Percentiles rank a stretch among this genome's conserved stretches.
These are phyloP conservation scores for Rotaria socialis DNA, from an alignment of 2,888 invertebrate genomes.

Conservation along the genomic window DNA sequence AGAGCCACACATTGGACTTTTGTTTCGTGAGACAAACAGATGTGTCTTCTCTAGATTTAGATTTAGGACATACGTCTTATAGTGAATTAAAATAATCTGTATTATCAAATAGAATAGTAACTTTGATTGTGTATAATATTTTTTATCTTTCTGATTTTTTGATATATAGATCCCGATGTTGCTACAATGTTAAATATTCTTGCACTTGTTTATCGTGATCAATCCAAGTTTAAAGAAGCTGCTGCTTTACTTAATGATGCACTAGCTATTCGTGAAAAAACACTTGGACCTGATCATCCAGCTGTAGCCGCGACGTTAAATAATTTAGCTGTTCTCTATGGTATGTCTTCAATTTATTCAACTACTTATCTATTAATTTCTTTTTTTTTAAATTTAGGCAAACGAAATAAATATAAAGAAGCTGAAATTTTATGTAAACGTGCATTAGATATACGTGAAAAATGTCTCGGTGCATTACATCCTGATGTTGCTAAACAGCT, in stretches of 20 bases:
- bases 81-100: no score
- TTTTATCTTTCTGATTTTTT: background rate
- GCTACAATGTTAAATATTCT: slow-evolving; percentile 98
- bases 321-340: slow-evolving; percentile 95
- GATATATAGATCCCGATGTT: slow-evolving; percentile 76
- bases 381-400: slow-evolving; percentile 57
- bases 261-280: slow-evolving; percentile 92
- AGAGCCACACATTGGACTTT: no score
- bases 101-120: no score
- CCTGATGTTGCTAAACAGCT: slow-evolving; percentile 99
- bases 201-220: slow-evolving; percentile 84
- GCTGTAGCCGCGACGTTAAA: slow-evolving; percentile 99
- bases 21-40: no score
- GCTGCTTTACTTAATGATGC: slow-evolving; percentile 96
- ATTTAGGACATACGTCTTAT: no score
- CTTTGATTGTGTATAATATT: no score
- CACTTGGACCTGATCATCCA: slow-evolving; percentile 94
- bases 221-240: slow-evolving; percentile 99
- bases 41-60: no score
- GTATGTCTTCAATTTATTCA: slow-evolving; percentile 56
- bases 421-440: slow-evolving; percentile 93
- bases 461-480: slow-evolving; percentile 92
- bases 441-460: slow-evolving; percentile 93
- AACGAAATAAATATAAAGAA: slow-evolving; percentile 69
- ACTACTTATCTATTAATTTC: background rate